Evolutionary conservation across 2,113 vertebrate genomes (phyloP).

Genomic region (Leptobrachium ailaonicum): DNA sequence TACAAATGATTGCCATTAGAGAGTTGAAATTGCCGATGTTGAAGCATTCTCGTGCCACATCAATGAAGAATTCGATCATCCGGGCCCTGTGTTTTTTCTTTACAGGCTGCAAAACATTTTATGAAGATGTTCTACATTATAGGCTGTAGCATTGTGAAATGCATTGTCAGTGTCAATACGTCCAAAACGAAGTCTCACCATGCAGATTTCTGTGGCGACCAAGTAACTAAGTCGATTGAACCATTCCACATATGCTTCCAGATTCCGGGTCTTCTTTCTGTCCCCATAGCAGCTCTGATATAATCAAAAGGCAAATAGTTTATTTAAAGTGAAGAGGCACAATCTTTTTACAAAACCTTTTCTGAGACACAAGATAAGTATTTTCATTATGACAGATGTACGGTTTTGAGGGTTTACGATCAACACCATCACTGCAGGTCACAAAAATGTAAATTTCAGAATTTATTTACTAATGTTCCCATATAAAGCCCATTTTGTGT

Average conservation of each 20-base stretch:
- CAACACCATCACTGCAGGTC: too few relatives aligned
- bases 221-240: conserved; percentile 95
- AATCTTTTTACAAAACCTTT: too few relatives aligned
- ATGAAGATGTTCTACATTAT: background rate
- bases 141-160: too few relatives aligned
- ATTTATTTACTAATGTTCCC: too few relatives aligned
- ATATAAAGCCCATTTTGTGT: too few relatives aligned
- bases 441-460: too few relatives aligned
- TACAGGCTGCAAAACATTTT: conserved; percentile 69
- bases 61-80: conserved; percentile 93
- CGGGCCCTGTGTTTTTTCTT: conserved; percentile 92
- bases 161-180: background rate
- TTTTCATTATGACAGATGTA: too few relatives aligned
- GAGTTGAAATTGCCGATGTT: conserved; percentile 98
- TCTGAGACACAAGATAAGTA: too few relatives aligned
- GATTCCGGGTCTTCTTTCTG: conserved; percentile 81
- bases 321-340: too few relatives aligned
- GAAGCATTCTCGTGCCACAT: conserved; percentile 92
- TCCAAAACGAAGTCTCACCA: conserved; percentile 70
- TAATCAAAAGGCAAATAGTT: background rate
- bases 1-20: conserved; percentile 96
- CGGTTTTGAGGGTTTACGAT: too few relatives aligned
- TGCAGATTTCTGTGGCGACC: conserved; percentile 94
- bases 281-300: conserved; percentile 78
- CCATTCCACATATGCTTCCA: conserved; percentile 93